These are phyloP conservation scores for Cydia strobilella DNA, from an alignment of 1,140 invertebrate species.

Conservation along the genomic window DNA sequence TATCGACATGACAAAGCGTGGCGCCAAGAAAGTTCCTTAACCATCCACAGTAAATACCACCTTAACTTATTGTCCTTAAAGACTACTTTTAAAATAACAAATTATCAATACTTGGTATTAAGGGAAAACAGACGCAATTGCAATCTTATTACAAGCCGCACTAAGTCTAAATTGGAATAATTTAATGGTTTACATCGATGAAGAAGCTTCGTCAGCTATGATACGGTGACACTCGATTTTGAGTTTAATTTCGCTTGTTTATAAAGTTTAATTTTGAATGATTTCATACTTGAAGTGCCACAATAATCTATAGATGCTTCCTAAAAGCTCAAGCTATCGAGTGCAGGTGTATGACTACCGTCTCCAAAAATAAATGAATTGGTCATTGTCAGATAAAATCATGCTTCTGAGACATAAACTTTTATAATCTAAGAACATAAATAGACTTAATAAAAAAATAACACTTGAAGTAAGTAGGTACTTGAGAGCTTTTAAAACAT, in stretches of 20 bases:
- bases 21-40: constrained; percentile 58
- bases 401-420: constrained; percentile 21
- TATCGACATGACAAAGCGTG: constrained; percentile 77
- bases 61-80: constrained; percentile 17
- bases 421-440: constrained; percentile 4
- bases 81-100: constrained; percentile 34
- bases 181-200: constrained; percentile 37
- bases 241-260: neutral
- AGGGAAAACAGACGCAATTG: constrained; percentile 36
- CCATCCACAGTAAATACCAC: constrained; percentile 33
- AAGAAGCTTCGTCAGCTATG: constrained; percentile 47
- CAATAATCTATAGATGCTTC: constrained; percentile 63
- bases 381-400: constrained; percentile 68
- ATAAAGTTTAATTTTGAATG: constrained; percentile 39
- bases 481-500: neutral
- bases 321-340: constrained; percentile 74
- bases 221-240: constrained; percentile 13
- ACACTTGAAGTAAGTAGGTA: constrained; percentile 1
- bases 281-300: constrained; percentile 54
- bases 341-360: constrained; percentile 75
- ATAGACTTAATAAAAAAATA: neutral
- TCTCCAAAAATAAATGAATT: constrained; percentile 78
- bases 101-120: constrained; percentile 36
- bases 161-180: constrained; percentile 37
- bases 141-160: constrained; percentile 31